Evolutionary conservation across 2,113 vertebrate genomes (phyloP), one percentile per base, ranked within the genome.

Genomic region (Sakesphorus luctuosus): DNA sequence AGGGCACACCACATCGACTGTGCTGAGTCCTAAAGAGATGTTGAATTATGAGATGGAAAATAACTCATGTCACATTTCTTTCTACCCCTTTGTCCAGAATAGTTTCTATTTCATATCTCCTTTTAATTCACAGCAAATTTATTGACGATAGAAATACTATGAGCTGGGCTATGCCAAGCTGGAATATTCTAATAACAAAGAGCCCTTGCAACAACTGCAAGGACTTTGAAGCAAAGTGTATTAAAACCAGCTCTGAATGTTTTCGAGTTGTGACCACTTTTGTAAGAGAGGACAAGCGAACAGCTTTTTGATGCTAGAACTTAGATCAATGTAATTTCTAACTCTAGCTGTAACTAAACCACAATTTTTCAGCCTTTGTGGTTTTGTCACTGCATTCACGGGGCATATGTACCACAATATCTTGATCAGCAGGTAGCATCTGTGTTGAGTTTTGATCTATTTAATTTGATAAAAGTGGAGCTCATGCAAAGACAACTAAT

Each of bases 361-460:
- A 67, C 49, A 75, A 4, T 91, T 86, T 69, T 92, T 77, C 68
- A 73, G 46, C 26, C 40, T 93, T 79, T 53, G 19, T 59, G 56
- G n/a, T 87, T 92, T 63, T 89, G 62, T 80, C 52, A 71, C 52
- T 77, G 75, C 50, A 81, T 52, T 92, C 59, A 63, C 13, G 2
- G 94, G 89, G 53, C 58, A 47, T 80, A 81, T 67, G 69, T 93
- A 55, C 82, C 87, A 76, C 38, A 67, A 56, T 55, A 71, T 63
- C n/a, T 79, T 73, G 58, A 94, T 74, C 93, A 93, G 74, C 71
- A 81, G 74, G 93, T 87, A 93, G 94, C 89, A 94, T 82, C 79
- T 95, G 84, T 40, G 87, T 82, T 69, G 80, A 87, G 46, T 91
- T 96, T 93, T 92, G 68, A 92, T 96, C 94, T 91, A 38, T 90